Evolutionary conservation across 2,113 vertebrate species (phyloP).

Genomic region (Carlito syrichta): DNA sequence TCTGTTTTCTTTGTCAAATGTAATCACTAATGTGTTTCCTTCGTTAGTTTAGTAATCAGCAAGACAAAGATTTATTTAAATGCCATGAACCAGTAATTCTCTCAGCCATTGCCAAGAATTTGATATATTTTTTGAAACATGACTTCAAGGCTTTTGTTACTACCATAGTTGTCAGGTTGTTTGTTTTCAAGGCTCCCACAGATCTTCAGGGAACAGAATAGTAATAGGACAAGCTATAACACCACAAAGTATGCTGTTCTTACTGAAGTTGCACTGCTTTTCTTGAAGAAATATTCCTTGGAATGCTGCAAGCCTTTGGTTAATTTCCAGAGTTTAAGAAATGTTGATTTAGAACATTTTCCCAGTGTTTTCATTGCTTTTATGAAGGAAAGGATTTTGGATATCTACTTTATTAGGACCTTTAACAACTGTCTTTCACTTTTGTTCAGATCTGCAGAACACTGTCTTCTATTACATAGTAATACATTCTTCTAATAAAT

Average conservation of each 20-base stretch:
- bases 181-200: not conserved
- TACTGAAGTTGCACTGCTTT: not conserved
- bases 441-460: not conserved
- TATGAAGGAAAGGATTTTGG: not conserved
- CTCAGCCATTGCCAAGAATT: not conserved
- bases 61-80: not conserved
- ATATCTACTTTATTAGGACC: not conserved
- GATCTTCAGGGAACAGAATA: not conserved
- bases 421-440: not conserved
- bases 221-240: not conserved
- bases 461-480: not conserved
- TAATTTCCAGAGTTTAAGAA: not conserved
- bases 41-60: not conserved
- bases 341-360: not conserved
- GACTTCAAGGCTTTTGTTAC: not conserved
- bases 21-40: not conserved
- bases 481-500: conserved; percentile 51
- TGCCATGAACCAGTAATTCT: not conserved
- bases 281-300: not conserved
- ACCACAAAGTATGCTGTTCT: not conserved
- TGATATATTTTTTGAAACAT: not conserved
- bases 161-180: not conserved
- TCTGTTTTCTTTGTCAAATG: not conserved
- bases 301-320: not conserved
- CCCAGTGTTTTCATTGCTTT: not conserved